Percentiles rank a stretch among this genome's conserved stretches.
Evolutionary conservation across 1,140 invertebrate genomes (phyloP).

Genomic region (Cherax quadricarinatus): DNA sequence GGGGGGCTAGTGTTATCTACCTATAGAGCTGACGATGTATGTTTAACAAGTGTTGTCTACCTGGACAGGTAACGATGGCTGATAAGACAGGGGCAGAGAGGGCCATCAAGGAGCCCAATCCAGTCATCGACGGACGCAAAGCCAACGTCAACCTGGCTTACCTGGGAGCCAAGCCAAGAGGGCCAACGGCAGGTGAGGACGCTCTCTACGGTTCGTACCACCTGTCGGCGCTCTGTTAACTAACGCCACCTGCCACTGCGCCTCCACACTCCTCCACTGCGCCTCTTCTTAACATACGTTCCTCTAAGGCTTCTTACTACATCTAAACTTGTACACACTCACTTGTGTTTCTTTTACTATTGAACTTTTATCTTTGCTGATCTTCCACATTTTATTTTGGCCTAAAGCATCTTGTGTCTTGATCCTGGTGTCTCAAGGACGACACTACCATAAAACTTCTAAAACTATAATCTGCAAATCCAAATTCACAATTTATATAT

Average conservation of each 20-base stretch:
- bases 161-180: slow-evolving; percentile 95
- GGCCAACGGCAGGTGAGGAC: slow-evolving; percentile 75
- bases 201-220: slow-evolving; percentile 53
- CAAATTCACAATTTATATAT: too few relatives aligned
- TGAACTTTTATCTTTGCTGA: too few relatives aligned
- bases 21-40: slow-evolving; percentile 95
- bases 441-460: too few relatives aligned
- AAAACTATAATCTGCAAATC: too few relatives aligned
- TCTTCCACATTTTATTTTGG: too few relatives aligned
- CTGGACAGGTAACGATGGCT: slow-evolving; percentile 97
- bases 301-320: too few relatives aligned
- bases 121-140: slow-evolving; percentile 98
- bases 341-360: too few relatives aligned
- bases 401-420: too few relatives aligned
- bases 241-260: neutral
- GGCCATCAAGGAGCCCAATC: slow-evolving; percentile 98
- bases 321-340: too few relatives aligned
- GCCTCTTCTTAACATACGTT: neutral
- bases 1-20: too few relatives aligned
- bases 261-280: neutral
- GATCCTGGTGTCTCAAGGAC: too few relatives aligned
- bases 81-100: slow-evolving; percentile 94
- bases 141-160: slow-evolving; percentile 99
- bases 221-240: neutral
- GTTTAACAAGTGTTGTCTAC: neutral